These are phyloP conservation scores for Chlamydotis undulata DNA, from an alignment of 2,113 vertebrate genomes.

Conservation along the genomic window DNA sequence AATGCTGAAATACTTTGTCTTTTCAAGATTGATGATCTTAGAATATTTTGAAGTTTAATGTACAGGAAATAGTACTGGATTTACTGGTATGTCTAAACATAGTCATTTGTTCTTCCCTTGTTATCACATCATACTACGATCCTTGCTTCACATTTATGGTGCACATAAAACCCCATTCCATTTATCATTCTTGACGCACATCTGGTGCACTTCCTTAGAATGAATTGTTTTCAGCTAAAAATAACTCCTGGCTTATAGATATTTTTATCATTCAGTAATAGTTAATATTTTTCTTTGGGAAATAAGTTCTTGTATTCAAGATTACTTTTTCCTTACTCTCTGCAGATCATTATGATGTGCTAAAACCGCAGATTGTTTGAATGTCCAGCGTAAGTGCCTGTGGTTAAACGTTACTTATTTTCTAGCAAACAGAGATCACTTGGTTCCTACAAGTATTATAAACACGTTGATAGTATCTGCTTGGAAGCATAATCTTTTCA, in stretches of 20 bases:
- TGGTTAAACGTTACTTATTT: neutral
- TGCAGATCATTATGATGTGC: neutral
- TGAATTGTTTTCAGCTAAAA: conserved; percentile 10
- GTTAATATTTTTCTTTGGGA: neutral
- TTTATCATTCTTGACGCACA: neutral
- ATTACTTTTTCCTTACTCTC: neutral
- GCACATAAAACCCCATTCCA: neutral
- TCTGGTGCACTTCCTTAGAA: neutral
- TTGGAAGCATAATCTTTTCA: neutral
- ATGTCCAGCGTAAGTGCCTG: neutral
- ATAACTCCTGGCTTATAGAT: neutral
- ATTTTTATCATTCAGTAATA: neutral
- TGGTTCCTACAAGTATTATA: neutral
- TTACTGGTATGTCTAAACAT: neutral
- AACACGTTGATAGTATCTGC: neutral
- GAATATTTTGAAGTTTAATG: neutral
- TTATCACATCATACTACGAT: neutral
- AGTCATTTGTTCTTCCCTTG: neutral
- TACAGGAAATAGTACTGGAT: neutral
- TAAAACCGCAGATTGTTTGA: neutral
- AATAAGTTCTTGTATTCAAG: neutral
- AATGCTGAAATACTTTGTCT: neutral
- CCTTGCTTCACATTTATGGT: neutral
- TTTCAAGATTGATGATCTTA: neutral
- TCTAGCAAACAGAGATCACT: neutral